These are phyloP conservation scores for Synanthedon andrenaeformis DNA, from an alignment of 2,888 invertebrate genomes.

Conservation along the genomic window DNA sequence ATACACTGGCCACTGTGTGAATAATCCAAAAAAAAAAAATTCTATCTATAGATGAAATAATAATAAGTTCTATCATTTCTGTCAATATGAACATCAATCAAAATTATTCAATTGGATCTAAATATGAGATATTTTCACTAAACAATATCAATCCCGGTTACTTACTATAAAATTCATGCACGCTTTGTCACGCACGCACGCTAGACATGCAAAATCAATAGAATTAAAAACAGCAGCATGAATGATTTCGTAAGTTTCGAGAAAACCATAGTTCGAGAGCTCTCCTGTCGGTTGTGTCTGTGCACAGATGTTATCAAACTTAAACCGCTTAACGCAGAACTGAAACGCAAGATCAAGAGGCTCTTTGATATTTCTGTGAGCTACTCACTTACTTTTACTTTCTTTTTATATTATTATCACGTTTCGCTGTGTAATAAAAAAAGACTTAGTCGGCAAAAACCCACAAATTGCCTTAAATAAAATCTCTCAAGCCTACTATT, in stretches of 20 bases:
- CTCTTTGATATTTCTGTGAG: conserved; percentile 53
- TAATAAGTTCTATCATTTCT: too few species aligned
- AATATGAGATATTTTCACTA: conserved; percentile 13
- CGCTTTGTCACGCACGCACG: neutral
- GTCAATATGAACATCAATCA: neutral
- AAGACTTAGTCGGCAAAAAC: too few species aligned
- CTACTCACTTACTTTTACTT: conserved; percentile 1
- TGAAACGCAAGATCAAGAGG: conserved; percentile 53
- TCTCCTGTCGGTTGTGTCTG: conserved; percentile 57
- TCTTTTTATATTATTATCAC: too few species aligned
- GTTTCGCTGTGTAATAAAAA: too few species aligned
- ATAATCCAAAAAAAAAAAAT: too few species aligned
- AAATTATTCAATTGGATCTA: conserved; percentile 15
- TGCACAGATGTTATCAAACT: conserved; percentile 58
- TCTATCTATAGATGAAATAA: too few species aligned
- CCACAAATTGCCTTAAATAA: neutral
- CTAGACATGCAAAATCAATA: neutral
- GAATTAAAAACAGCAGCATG: conserved; percentile 31
- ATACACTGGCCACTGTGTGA: too few species aligned
- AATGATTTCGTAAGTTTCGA: conserved; percentile 54
- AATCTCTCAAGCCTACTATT: neutral
- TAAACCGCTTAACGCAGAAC: conserved; percentile 52
- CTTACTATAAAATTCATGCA: neutral
- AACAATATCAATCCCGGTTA: conserved; percentile 6
- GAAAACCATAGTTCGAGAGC: conserved; percentile 57